A percentile compares a stretch with the other conserved stretches of the same genome.
phyloP scores from a whole-genome alignment of 2,113 vertebrate species.

The Myanophis thanlyinensis region DNA sequence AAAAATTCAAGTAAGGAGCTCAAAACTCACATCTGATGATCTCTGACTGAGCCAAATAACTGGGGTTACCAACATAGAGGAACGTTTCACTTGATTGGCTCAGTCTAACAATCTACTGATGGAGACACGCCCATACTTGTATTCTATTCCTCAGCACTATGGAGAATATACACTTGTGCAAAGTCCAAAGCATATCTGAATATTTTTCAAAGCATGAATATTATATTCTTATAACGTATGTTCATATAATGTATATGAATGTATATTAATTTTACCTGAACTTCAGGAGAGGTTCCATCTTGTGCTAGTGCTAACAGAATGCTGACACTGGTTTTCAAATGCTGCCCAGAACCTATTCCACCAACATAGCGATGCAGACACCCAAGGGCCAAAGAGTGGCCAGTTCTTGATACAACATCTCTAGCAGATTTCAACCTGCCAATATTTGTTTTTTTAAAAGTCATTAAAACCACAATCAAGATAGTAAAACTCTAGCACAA shows the following conservation, averaged over 20 bases:
- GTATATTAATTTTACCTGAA: slow-evolving; percentile 81
- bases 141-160: too few species aligned
- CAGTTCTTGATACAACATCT: slow-evolving; percentile 95
- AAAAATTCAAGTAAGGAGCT: too few species aligned
- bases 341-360: slow-evolving; percentile 98
- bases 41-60: too few species aligned
- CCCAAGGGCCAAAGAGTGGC: slow-evolving; percentile 95
- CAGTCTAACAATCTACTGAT: too few species aligned
- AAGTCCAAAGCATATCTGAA: neutral
- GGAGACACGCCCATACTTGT: too few species aligned
- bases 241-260: neutral
- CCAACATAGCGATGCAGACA: slow-evolving; percentile 98
- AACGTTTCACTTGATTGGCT: too few species aligned
- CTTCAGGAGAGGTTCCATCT: slow-evolving; percentile 95
- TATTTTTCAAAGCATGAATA: neutral
- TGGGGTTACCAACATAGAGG: too few species aligned
- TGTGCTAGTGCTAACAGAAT: slow-evolving; percentile 96
- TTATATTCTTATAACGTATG: neutral
- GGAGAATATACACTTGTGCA: neutral
- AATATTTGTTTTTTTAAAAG: slow-evolving; percentile 20
- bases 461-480: neutral
- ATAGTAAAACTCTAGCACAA: neutral
- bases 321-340: slow-evolving; percentile 98
- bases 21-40: too few species aligned
- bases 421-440: slow-evolving; percentile 93